Percentiles rank a stretch among this genome's conserved stretches.
phyloP scores from a whole-genome alignment of 1,140 invertebrate species.

The Aphidius ervi region DNA sequence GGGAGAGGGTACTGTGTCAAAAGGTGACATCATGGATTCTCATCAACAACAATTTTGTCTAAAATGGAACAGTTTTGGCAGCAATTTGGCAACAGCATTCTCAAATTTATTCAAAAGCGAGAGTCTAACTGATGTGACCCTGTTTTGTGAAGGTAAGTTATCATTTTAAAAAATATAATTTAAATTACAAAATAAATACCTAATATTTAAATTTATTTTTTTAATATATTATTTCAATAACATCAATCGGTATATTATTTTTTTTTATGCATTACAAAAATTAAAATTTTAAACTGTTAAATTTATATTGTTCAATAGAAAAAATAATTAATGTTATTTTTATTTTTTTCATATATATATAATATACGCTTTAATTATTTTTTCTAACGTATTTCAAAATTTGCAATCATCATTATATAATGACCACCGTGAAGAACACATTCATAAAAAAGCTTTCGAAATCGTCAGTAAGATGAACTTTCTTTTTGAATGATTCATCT shows the following conservation, averaged over 20 bases:
- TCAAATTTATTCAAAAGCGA: conserved; percentile 86
- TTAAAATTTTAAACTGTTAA: not conserved
- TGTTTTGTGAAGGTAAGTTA: conserved; percentile 83
- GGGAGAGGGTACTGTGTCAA: conserved; percentile 42
- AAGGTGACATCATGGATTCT: conserved; percentile 67
- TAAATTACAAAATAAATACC: not conserved
- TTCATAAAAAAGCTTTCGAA: no score
- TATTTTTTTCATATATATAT: no score
- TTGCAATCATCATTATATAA: no score
- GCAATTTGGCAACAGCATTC: conserved; percentile 81
- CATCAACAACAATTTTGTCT: conserved; percentile 85
- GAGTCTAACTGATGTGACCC: conserved; percentile 81
- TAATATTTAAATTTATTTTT: not conserved
- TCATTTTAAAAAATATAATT: not conserved
- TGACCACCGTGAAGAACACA: no score
- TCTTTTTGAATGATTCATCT: no score
- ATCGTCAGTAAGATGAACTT: no score
- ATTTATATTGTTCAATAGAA: no score
- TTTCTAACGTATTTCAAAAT: no score
- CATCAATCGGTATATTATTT: no score
- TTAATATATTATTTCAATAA: no score
- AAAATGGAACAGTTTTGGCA: conserved; percentile 89
- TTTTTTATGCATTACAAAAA: not conserved
- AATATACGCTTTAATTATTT: no score
- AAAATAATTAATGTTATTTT: not conserved